Evolutionary conservation across 1,140 invertebrate genomes (phyloP).

Genomic region (Ptiloglossa arizonensis): DNA sequence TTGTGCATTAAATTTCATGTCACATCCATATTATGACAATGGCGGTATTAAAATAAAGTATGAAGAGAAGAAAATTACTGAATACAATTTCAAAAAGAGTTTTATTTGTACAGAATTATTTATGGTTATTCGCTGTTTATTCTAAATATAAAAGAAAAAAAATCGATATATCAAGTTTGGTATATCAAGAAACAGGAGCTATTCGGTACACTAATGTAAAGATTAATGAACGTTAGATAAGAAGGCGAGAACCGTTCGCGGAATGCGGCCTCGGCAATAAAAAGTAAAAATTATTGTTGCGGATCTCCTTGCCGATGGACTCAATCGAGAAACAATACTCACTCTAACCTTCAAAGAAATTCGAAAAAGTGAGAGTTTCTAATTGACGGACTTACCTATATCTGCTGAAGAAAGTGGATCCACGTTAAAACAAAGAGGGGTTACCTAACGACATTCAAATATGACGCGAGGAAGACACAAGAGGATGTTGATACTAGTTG

Average conservation of each 20-base stretch:
- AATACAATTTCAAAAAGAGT: no score
- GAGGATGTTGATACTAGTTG: conserved; percentile 32
- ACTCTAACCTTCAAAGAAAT: conserved; percentile 11
- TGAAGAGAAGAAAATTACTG: no score
- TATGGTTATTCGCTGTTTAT: background rate
- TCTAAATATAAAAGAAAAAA: background rate
- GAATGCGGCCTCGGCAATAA: conserved; percentile 55
- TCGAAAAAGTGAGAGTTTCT: background rate
- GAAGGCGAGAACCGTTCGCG: conserved; percentile 26
- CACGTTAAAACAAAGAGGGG: background rate
- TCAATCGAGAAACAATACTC: background rate
- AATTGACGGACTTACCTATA: background rate
- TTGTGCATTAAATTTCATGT: no score
- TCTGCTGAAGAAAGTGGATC: background rate
- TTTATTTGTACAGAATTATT: no score
- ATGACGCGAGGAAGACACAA: conserved; percentile 38
- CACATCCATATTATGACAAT: no score
- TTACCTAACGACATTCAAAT: background rate
- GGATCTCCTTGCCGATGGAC: conserved; percentile 11
- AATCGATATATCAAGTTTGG: background rate
- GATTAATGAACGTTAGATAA: conserved; percentile 47
- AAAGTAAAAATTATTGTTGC: conserved; percentile 35
- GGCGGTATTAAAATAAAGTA: no score
- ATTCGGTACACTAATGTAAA: background rate
- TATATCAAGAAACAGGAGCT: background rate